phyloP scores from a whole-genome alignment of 2,797 vertebrate species.

The Cossypha caffra region DNA sequence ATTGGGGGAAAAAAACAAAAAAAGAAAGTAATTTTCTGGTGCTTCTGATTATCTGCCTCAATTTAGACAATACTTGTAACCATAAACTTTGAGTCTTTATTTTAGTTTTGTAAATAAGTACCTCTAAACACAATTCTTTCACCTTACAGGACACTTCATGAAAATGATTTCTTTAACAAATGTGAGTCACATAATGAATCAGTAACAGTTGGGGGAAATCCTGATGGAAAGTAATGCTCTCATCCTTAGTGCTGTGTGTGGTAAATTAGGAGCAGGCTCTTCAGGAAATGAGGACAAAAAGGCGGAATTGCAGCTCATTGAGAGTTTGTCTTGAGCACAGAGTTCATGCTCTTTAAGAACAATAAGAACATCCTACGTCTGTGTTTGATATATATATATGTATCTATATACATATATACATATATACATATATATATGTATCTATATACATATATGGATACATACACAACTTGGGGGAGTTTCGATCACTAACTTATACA shows the following conservation, averaged over 20 bases:
- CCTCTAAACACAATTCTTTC: not conserved
- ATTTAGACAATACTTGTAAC: not conserved
- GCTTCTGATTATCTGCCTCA: not conserved
- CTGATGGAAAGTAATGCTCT: not conserved
- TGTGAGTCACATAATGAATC: not conserved
- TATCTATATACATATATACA: not conserved
- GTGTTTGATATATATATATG: not conserved
- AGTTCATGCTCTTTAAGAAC: not conserved
- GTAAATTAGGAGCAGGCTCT: not conserved
- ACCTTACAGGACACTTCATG: not conserved
- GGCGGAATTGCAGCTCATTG: not conserved
- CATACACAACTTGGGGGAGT: not conserved
- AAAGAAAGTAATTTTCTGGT: not conserved
- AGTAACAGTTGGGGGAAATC: not conserved
- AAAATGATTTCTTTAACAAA: not conserved
- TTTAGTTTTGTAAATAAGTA: not conserved
- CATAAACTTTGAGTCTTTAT: not conserved
- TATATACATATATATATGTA: too few species aligned
- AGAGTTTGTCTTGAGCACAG: not conserved
- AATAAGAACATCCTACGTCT: not conserved
- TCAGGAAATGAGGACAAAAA: not conserved
- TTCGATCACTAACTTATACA: not conserved
- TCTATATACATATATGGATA: rapidly evolving
- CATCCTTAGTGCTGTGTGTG: not conserved
- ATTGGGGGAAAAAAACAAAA: not conserved